A percentile compares a stretch with the other conserved stretches of the same genome.
phyloP scores from a whole-genome alignment of 1,140 invertebrate genomes.

The Oedothorax gibbosus region DNA sequence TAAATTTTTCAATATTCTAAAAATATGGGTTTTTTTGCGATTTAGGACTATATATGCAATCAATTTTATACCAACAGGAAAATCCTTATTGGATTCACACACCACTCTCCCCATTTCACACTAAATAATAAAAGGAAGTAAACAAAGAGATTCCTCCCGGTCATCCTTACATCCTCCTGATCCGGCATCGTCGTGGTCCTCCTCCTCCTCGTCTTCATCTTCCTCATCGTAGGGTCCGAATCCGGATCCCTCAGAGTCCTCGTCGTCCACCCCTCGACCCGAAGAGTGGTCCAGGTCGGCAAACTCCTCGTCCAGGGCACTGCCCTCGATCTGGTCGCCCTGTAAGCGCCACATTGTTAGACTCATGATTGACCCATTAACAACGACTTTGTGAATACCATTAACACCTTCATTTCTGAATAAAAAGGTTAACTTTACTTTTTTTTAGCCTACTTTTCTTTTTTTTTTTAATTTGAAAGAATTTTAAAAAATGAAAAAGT shows the following conservation, averaged over 20 bases:
- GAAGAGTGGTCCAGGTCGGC: slow-evolving; percentile 57
- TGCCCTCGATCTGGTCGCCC: slow-evolving; percentile 58
- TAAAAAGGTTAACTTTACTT: no score
- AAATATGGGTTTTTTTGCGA: no score
- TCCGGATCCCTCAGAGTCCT: slow-evolving; percentile 62
- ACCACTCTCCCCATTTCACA: not conserved
- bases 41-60: no score
- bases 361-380: no score
- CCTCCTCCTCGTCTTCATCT: slow-evolving; percentile 43
- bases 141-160: not conserved
- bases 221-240: slow-evolving; percentile 60
- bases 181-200: slow-evolving; percentile 53
- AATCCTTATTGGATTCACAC: no score
- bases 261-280: slow-evolving; percentile 62
- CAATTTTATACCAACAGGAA: no score
- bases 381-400: no score
- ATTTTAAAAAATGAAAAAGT: no score
- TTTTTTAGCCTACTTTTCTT: no score
- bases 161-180: slow-evolving; percentile 52
- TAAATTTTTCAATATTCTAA: no score
- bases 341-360: not conserved
- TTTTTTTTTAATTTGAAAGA: no score
- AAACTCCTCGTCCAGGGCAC: slow-evolving; percentile 59
- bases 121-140: not conserved
- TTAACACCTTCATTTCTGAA: no score